phyloP scores from a whole-genome alignment of 2,113 vertebrate genomes.

The Nothobranchius kuhntae region DNA sequence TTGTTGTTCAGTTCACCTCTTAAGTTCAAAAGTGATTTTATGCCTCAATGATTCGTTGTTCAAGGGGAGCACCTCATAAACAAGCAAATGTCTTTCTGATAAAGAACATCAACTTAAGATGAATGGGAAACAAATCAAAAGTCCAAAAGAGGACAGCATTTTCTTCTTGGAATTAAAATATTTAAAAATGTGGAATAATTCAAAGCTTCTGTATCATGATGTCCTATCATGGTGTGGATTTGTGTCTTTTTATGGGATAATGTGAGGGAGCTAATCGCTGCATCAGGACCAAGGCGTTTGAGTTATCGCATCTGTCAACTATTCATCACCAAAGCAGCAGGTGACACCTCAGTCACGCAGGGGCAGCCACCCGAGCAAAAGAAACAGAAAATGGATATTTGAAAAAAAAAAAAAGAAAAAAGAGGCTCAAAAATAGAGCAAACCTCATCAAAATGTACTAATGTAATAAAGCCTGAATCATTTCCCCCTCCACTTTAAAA shows the following conservation, averaged over 20 bases:
- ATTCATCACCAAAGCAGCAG: conserved; percentile 39
- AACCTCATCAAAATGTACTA: conserved; percentile 8
- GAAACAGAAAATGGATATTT: conserved; percentile 15
- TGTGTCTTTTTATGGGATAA: neutral
- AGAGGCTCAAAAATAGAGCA: conserved; percentile 7
- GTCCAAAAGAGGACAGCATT: no score
- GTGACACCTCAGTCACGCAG: conserved; percentile 18
- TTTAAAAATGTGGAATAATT: no score
- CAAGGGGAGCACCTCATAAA: no score
- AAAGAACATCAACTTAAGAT: no score
- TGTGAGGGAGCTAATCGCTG: conserved; percentile 4
- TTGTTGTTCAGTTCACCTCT: no score
- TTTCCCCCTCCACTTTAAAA: conserved; percentile 15
- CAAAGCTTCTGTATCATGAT: no score
- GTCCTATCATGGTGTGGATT: no score
- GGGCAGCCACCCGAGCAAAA: conserved; percentile 11
- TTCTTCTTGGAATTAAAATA: no score
- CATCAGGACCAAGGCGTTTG: conserved; percentile 13
- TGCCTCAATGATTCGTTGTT: no score
- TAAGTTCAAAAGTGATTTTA: no score
- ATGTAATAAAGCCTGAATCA: conserved; percentile 29
- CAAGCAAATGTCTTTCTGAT: no score
- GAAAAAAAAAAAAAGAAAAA: neutral
- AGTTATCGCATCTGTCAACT: conserved; percentile 18
- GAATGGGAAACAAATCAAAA: no score